Percentiles rank a stretch among this genome's conserved stretches.
These are phyloP conservation scores for Melitaea cinxia DNA, from an alignment of 1,140 invertebrate genomes.

Conservation along the genomic window DNA sequence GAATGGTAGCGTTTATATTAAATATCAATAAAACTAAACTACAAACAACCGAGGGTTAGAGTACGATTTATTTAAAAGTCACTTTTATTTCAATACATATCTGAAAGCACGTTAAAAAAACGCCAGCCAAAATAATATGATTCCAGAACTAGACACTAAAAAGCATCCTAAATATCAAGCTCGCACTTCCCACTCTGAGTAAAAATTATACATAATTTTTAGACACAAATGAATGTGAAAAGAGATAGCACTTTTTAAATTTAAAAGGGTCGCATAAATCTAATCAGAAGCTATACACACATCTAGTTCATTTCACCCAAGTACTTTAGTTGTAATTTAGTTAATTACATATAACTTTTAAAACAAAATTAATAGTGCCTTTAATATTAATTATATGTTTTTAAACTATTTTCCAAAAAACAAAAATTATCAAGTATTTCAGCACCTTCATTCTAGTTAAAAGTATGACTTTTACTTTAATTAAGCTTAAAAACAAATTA, in stretches of 20 bases:
- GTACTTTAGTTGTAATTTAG: neutral
- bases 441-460: too few relatives aligned
- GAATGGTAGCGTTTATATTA: neutral
- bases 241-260: slow-evolving; percentile 1
- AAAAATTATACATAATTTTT: neutral
- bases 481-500: too few relatives aligned
- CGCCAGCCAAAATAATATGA: too few relatives aligned
- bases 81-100: too few relatives aligned
- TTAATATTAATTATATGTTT: too few relatives aligned
- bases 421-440: too few relatives aligned
- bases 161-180: neutral
- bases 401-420: too few relatives aligned
- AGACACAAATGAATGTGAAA: neutral
- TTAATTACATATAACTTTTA: neutral
- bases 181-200: neutral
- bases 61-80: too few relatives aligned
- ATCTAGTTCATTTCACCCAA: neutral
- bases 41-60: neutral
- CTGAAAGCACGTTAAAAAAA: too few relatives aligned
- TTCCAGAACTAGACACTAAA: too few relatives aligned
- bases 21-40: neutral
- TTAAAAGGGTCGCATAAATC: slow-evolving; percentile 18
- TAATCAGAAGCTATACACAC: slow-evolving; percentile 5
- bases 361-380: neutral
- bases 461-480: too few relatives aligned